Percentiles rank a stretch among this genome's conserved stretches.
phyloP scores from a whole-genome alignment of 2,113 vertebrate species.

The Chionodraco myersi region DNA sequence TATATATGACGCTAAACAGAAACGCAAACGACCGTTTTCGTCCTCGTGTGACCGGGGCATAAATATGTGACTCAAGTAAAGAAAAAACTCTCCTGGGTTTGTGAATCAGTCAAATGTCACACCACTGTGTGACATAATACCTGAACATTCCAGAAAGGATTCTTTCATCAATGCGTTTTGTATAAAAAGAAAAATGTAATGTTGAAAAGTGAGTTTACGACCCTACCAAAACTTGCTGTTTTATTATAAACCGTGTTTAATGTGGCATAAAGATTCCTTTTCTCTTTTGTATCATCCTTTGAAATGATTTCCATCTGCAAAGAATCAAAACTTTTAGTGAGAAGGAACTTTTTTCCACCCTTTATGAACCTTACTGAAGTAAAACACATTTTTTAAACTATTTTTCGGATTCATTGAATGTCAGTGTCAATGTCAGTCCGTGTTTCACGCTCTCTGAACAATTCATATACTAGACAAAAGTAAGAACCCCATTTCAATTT shows the following conservation, averaged over 20 bases:
- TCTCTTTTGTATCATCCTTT: conserved; percentile 1
- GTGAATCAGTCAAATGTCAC: conserved; percentile 66
- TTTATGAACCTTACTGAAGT: neutral
- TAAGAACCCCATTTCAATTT: neutral
- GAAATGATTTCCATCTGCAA: conserved; percentile 31
- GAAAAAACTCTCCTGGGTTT: conserved; percentile 43
- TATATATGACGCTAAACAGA: too few species aligned
- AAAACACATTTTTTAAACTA: too few species aligned
- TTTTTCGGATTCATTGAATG: neutral
- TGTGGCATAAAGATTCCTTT: neutral
- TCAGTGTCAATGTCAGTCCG: conserved; percentile 49
- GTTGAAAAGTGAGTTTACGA: conserved; percentile 30
- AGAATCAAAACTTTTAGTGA: conserved; percentile 18
- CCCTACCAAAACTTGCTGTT: neutral
- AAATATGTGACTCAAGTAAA: conserved; percentile 22
- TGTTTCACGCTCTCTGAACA: conserved; percentile 27
- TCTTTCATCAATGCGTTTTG: conserved; percentile 41
- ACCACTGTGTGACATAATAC: conserved; percentile 37
- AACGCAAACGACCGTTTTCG: too few species aligned
- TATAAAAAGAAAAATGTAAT: conserved; percentile 16
- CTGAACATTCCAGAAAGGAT: conserved; percentile 53
- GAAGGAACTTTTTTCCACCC: neutral
- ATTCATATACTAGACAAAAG: conserved; percentile 7
- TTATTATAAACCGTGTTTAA: neutral
- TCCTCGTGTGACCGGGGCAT: too few species aligned